These are phyloP conservation scores for Artibeus lituratus DNA, from an alignment of 2,797 vertebrate species.

Conservation along the genomic window DNA sequence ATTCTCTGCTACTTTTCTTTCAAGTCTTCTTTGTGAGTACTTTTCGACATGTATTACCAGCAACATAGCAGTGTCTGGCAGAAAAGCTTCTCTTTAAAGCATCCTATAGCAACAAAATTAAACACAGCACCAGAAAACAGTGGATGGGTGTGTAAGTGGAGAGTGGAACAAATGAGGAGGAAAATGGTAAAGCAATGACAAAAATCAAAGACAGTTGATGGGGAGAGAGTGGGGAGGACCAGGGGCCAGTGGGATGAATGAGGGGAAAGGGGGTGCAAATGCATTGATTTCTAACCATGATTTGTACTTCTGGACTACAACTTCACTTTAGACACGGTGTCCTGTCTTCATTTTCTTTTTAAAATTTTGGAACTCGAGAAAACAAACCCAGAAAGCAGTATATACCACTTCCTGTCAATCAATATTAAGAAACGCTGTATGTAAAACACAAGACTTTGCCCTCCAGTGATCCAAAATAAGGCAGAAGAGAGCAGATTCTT, in stretches of 20 bases:
- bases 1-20: not conserved
- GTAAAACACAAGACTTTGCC: not conserved
- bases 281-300: not conserved
- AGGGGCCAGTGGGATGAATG: fast-evolving
- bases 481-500: not conserved
- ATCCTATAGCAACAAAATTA: not conserved
- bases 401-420: not conserved
- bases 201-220: not conserved
- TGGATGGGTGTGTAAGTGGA: not conserved
- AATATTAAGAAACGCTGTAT: not conserved
- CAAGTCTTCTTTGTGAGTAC: not conserved
- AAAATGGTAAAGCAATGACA: not conserved
- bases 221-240: not conserved
- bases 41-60: not conserved
- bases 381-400: not conserved
- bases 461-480: not conserved
- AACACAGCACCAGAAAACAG: not conserved
- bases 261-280: not conserved
- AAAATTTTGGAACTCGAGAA: conserved; percentile 6
- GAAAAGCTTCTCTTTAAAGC: not conserved
- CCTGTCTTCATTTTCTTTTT: not conserved
- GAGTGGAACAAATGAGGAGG: not conserved
- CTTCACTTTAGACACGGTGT: not conserved
- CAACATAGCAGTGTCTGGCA: not conserved
- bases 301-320: not conserved